Evolutionary conservation across 2,113 vertebrate species (phyloP), one percentile per base, ranked within the genome.

Genomic region (Bothrops jararaca): DNA sequence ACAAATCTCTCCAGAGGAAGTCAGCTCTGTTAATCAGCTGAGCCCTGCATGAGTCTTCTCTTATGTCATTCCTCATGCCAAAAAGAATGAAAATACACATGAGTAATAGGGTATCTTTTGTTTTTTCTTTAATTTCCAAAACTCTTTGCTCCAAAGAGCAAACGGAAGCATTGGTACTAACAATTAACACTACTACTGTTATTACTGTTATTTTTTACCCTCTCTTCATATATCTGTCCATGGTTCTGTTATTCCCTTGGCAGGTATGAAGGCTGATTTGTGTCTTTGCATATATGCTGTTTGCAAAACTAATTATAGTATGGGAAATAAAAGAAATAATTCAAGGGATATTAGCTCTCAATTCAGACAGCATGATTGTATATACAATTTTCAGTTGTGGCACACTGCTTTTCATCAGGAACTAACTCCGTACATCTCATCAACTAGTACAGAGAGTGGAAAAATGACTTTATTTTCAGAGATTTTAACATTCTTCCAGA

Each of bases 281-380:
- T 34, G 12, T 6, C 9, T 91, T 95, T 94, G 94, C 57, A 29
- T 53, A 50, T 87, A 52, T 50, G 45, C 95, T 97, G 96, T 92
- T 88, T 95, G 85, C 92, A 90, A 95, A 92, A 95, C 93, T 95
- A 95, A 95, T 97, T 96, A 95, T 93, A 91, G 93, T 92, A 93
- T 92, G 69, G 69, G 13, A 80, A 80, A 80, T 80, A 86, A 86
- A 86, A 86, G 23, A 50, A 86, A 86, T 87, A 50, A 29, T 87
- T 87, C 48, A 87, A 87, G 12, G 45, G 12, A 87, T 48, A 50
- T 52, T 87, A 87, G 15, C 86, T 87, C 26, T 87, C 26, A 87
- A 29, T 29, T 50, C 42, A 50, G 86, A 53, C 74, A 80, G 18
- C 74, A 80, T 80, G 86, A 22, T n/a, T 53, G 50, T 20, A 87